Conservation (phyloP, 2,113 vertebrate genomes). For the Benitochromis conjunctus region DNA sequence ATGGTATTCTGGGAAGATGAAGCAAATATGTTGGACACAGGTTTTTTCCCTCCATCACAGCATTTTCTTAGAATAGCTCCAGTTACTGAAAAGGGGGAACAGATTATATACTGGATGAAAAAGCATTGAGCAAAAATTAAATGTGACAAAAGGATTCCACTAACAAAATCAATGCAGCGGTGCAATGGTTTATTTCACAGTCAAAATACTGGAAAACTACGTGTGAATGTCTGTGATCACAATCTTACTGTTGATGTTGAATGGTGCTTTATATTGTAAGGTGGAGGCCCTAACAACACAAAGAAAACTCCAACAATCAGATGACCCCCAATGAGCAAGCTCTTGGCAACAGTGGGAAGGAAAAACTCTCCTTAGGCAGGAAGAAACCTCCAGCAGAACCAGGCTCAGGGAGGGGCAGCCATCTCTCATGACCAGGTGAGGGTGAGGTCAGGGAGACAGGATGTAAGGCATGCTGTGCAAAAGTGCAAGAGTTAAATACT, state of each 20-base stretch:
- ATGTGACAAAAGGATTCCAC: background rate
- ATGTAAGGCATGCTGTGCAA: background rate
- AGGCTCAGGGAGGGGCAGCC: background rate
- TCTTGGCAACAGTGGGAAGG: background rate
- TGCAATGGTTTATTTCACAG: background rate
- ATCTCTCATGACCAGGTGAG: background rate
- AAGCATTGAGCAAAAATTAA: background rate
- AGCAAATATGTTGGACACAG: background rate
- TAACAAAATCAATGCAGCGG: background rate
- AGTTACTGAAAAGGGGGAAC: background rate
- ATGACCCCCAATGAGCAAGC: background rate
- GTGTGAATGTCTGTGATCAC: background rate
- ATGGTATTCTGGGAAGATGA: constrained; percentile 1
- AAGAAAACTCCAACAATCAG: background rate
- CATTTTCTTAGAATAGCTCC: background rate
- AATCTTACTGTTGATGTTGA: background rate
- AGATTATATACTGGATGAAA: background rate
- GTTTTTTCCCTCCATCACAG: background rate
- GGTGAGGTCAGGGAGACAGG: background rate
- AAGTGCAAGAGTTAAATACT: background rate
- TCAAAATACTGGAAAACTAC: background rate
- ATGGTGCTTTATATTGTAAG: background rate
- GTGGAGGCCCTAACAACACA: background rate
- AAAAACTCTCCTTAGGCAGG: background rate
- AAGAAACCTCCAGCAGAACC: background rate